Conservation (phyloP, 2,113 vertebrate genomes). For the Callipepla californica region DNA sequence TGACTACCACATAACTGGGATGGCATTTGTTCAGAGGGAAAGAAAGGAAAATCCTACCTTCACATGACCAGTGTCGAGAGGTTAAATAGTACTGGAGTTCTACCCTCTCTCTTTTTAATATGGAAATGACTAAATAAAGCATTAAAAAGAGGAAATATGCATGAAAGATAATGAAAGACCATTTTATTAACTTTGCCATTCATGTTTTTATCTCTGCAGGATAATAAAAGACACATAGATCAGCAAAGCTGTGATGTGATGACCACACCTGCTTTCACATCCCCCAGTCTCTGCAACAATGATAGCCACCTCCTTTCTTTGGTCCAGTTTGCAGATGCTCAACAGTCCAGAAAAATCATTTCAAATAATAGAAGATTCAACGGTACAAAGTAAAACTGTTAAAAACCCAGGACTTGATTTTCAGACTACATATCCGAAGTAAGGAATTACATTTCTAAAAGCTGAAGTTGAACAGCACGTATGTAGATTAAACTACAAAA, state of each 20-base stretch:
- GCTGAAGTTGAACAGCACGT: slow-evolving; percentile 21
- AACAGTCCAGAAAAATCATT: neutral
- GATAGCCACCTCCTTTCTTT: neutral
- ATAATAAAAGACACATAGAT: slow-evolving; percentile 47
- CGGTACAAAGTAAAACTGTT: neutral
- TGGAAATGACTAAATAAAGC: slow-evolving; percentile 47
- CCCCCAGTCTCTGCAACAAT: neutral
- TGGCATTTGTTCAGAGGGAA: neutral
- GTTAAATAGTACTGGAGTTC: slow-evolving; percentile 31
- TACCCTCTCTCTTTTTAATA: slow-evolving; percentile 14
- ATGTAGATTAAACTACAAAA: slow-evolving; percentile 45
- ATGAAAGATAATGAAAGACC: slow-evolving; percentile 24
- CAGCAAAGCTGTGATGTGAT: slow-evolving; percentile 4
- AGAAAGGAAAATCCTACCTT: neutral
- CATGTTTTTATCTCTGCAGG: neutral
- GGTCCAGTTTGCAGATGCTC: neutral
- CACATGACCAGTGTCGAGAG: neutral
- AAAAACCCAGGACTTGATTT: slow-evolving; percentile 15
- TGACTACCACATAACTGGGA: neutral
- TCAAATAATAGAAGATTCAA: neutral
- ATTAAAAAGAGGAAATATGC: slow-evolving; percentile 29
- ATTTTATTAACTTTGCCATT: slow-evolving; percentile 51
- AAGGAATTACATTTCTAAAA: slow-evolving; percentile 51
- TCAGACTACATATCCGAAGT: slow-evolving; percentile 20
- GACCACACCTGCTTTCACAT: neutral